Evolutionary conservation across 2,888 invertebrate genomes (phyloP), one percentile per base, ranked within the genome.

Genomic region (Lydus trimaculatus): DNA sequence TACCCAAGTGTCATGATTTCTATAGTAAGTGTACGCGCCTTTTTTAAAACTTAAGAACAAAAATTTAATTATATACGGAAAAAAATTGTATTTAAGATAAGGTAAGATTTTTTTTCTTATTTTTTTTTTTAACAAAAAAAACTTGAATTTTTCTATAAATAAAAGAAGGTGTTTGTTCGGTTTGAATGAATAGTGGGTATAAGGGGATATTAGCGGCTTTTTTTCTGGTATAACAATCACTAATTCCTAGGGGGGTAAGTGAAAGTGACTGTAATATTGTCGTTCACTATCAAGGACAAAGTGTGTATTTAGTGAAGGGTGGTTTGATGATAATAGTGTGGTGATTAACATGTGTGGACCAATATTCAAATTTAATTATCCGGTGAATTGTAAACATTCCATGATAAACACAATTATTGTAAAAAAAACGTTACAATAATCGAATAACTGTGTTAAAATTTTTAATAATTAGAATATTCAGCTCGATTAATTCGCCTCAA

Each of bases 1-100:
- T 82, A 82, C 84, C 84, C 83, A 85, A 85, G 85, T 85, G 85
- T 85, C 84, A 84, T 84, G 84, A 84, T 84, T 85, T 84, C 84
- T 84, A 82, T 80, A 81, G 79, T 84, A 84, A 83, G 84, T 84
- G 83, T 81, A 82, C 82, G 84, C 85, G 83, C 81, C 82, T 84
- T 84, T 84, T 82, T 84, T 83, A 81, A 82, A 79, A 81, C 83
- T 83, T 83, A 83, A 83, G 84, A 78, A 80, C 72, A 78, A 77
- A 74, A 23, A 25, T 25, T 52, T 13, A 52, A 9, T 52, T 25
- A 52, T 11, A 23, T 0, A 20, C 52, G 25, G 13, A 52, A 52
- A 25, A 25, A 52, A 52, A 4, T 8, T 7, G 0, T 52, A 52
- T 13, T 52, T 25, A 25, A 52, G 13, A 52, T 7, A 52, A 52